Base-by-base conservation (phyloP, 2,797 vertebrate genomes). In the Artibeus jamaicensis region DNA sequence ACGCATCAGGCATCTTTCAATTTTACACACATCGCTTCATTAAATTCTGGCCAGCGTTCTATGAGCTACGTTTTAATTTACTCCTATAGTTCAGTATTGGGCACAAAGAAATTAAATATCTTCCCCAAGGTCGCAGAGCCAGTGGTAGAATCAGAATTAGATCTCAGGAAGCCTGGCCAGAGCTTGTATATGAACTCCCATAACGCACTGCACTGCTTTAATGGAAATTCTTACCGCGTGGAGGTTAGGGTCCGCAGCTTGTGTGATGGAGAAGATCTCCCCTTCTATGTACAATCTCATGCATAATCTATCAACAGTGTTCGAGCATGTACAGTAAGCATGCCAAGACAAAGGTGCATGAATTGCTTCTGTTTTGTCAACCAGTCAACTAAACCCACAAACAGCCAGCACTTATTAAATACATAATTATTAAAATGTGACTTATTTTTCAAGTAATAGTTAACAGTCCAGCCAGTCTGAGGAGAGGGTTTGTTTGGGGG, bases 11-110 rank as follows among this genome's bases (percentile, higher is more conserved):
- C 42, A 22, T 65, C 83, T 89, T 96, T 89, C 81, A 68, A 42
- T 86, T 59, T 88, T 42, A 95, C 32, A 87, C 59, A 73, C 18
- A 68, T 70, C 50, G n/a, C 86, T 89, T 74, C 87, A 70, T 93
- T 81, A 92, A 85, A 77, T 90, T 93, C 73, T 87, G 37, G 2
- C 26, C 71, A 76, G 71, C 22, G 6, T 32, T 71, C 32, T 59
- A 12, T 48, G 62, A 81, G 65, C 26, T 76, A 22, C 14, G 8
- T 79, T 37, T 87, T 71, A 62, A 55, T 84, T 87, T 32, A 87
- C 70, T 81, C n/a, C 32, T 26, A 15, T 9, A 57, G 39, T 88
- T 88, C 46, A 16, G 50, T 77, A 44, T 62, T 46, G 46, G 90
- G 5, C 39, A 53, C 39, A 12, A 79, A 82, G 73, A 65, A 76